Evolutionary conservation across 2,888 invertebrate species (phyloP), one percentile per base, ranked within the genome.

Genomic region (Cylindroiulus punctatus): DNA sequence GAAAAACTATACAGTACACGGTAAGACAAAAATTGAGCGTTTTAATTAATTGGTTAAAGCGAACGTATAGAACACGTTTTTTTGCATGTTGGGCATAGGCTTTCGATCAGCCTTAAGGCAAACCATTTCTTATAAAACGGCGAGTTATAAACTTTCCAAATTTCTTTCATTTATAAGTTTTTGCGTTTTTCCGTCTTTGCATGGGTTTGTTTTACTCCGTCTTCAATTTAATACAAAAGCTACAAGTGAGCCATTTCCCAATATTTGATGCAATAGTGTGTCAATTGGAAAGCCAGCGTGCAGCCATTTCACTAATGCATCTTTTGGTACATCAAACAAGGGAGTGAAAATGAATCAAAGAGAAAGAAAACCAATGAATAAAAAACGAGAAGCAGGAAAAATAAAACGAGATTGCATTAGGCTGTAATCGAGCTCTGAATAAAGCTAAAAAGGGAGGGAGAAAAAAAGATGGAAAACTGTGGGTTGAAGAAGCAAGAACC

Each of bases 301-400:
- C 40, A 83, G n/a, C 83, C 83, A 83, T 83, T 83, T 83, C 83
- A 42, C 83, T 83, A 83, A 83, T 83, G 83, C 83, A 83, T 83
- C 42, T 40, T 83, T 42, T 83, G 42, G 83, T 42, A 83, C 42
- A 83, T 83, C 83, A 83, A 42, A 44, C 83, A 65, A 44, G 83
- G 40, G 83, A 83, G 42, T 83, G 83, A 83, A 83, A 83, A 83
- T 83, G 83, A 83, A 83, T 83, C 83, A 83, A 83, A 83, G 83
- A 83, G 83, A 83, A 44, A 83, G 83, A 83, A 44, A 83, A 44
- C 40, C 65, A 65, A 65, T 65, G 83, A 83, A 44, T 42, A 83
- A 83, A 83, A 83, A 83, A 83, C 83, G 83, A 83, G 40, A 83
- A 44, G 42, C 40, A 83, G 42, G 42, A 83, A 83, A 83, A 83